phyloP scores from a whole-genome alignment of 2,113 vertebrate species.

The Siphamia tubifer region DNA sequence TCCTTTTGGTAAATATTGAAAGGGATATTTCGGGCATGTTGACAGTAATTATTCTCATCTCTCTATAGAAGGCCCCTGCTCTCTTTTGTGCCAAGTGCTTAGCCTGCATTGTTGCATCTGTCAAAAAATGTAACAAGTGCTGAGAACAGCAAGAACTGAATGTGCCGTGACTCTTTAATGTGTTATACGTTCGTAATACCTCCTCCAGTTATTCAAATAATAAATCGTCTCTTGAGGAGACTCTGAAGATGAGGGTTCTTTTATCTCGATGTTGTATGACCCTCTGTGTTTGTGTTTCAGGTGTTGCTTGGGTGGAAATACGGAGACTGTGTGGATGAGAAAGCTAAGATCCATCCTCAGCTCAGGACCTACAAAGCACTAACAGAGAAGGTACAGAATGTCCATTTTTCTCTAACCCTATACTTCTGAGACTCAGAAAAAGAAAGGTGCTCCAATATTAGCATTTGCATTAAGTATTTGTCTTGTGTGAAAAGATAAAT shows the following conservation, averaged over 20 bases:
- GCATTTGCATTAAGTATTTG: no score
- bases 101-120: slow-evolving; percentile 24
- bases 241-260: neutral
- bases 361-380: slow-evolving; percentile 93
- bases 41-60: slow-evolving; percentile 13
- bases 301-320: slow-evolving; percentile 94
- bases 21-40: slow-evolving; percentile 4
- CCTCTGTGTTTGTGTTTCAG: slow-evolving; percentile 69
- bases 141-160: slow-evolving; percentile 24
- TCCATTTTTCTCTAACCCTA: neutral
- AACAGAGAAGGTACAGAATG: slow-evolving; percentile 88
- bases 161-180: slow-evolving; percentile 1
- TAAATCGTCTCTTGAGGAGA: neutral
- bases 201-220: slow-evolving; percentile 8
- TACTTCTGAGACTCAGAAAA: no score
- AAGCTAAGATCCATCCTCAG: slow-evolving; percentile 91
- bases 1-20: neutral
- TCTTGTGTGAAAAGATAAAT: no score
- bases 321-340: slow-evolving; percentile 90
- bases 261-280: neutral
- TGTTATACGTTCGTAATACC: slow-evolving; percentile 13
- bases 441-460: no score
- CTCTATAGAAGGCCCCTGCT: neutral
- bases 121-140: slow-evolving; percentile 10
- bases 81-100: slow-evolving; percentile 15